Conservation (phyloP, 2,888 invertebrate species). For the Metacarcinus magister region DNA sequence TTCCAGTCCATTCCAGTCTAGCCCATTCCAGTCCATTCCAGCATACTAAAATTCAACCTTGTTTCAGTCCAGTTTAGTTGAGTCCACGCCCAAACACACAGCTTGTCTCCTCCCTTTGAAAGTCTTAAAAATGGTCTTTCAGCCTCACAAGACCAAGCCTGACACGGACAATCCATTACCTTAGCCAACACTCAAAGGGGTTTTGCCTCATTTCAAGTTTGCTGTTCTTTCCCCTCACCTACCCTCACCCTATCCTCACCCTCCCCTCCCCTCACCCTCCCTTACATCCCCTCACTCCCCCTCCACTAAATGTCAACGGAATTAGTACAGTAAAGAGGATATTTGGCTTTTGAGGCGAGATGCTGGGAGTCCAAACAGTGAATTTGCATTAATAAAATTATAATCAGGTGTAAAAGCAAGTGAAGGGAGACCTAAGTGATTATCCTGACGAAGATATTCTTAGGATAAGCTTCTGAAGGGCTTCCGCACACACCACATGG, state of each 20-base stretch:
- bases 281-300: not conserved
- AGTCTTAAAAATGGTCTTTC: too few species aligned
- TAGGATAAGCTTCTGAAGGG: not conserved
- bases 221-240: not conserved
- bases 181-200: not conserved
- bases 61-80: too few species aligned
- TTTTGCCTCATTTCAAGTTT: conserved; percentile 49
- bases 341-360: conserved; percentile 6
- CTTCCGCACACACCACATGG: not conserved
- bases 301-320: conserved; percentile 50
- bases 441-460: not conserved
- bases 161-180: conserved; percentile 66
- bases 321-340: conserved; percentile 47
- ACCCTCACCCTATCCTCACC: not conserved
- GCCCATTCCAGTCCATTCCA: too few species aligned
- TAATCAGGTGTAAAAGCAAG: conserved; percentile 62
- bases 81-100: not conserved
- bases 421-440: not conserved
- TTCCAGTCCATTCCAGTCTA: too few species aligned
- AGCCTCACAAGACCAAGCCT: not conserved
- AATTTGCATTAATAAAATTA: conserved; percentile 71
- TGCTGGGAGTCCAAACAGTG: conserved; percentile 55
- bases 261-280: not conserved
- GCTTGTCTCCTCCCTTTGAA: not conserved
- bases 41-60: too few species aligned